Evolutionary conservation across 2,888 invertebrate genomes (phyloP), one percentile per base, ranked within the genome.

Genomic region (Lasiommata megera): DNA sequence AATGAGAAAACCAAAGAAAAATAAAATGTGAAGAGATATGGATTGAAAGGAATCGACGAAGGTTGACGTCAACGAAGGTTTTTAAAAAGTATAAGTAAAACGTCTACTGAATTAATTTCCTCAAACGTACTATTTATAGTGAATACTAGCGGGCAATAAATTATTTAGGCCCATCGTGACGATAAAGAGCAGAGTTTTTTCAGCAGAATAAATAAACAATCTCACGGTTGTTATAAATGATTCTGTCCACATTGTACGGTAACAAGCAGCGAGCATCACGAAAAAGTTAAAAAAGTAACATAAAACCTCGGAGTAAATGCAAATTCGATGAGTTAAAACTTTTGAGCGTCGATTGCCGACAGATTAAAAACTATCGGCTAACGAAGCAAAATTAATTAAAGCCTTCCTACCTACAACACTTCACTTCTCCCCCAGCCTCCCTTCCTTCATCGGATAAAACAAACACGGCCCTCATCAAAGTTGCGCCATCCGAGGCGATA

Each of bases 331-430:
- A 52, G 41, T 52, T 23, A 41, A 52, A 52, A 52, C 40, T 52
- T 52, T 29, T 52, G 52, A 52, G 11, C 41, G 52, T 11, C 52
- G 52, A 41, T 52, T 52, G 52, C 47, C 29, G 38, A 31, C 47
- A 47, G 54, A 55, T 55, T 55, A 47, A 55, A 55, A 55, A 55
- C 54, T 55, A 55, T 55, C 54, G 40, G 47, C 54, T 55, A 55
- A 55, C 54, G 54, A 48, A 55, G 54, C 47, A 36, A 52, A 52
- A 52, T 55, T 55, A 55, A 55, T 55, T 55, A 55, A 55, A 55
- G 47, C 52, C 52, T 46, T 46, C 29, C 29, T 46, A 40, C 31
- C 54, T 47, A 40, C 47, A 34, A 55, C 29, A 40, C 47, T 40
- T 31, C 47, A 12, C 48, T 41, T 41, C 31, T 9, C 7, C 31